Percentiles rank a stretch among this genome's conserved stretches.
Conservation (phyloP, 1,140 invertebrate species). For the Littorina saxatilis region DNA sequence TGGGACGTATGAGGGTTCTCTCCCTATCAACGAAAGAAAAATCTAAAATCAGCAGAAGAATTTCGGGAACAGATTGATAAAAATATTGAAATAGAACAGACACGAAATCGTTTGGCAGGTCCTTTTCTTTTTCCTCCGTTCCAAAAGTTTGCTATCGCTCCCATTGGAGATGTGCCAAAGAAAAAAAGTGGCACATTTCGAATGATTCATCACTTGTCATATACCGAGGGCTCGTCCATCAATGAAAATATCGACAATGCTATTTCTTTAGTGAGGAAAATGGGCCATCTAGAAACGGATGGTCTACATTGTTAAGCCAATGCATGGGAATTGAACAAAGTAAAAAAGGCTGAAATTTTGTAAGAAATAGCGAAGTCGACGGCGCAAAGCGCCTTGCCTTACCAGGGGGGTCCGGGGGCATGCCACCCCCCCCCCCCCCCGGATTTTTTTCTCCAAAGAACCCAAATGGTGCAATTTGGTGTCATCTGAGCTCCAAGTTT, state of each 20-base stretch:
- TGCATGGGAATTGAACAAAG: too few species aligned
- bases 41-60: background rate
- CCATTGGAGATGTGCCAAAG: background rate
- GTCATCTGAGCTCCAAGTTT: too few species aligned
- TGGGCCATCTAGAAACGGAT: too few species aligned
- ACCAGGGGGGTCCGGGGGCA: too few species aligned
- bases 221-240: constrained; percentile 39
- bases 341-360: too few species aligned
- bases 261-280: constrained; percentile 10
- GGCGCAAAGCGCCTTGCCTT: too few species aligned
- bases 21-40: background rate
- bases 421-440: too few species aligned
- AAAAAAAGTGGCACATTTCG: constrained; percentile 35
- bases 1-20: background rate
- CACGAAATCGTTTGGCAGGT: background rate
- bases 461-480: too few species aligned
- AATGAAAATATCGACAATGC: constrained; percentile 42
- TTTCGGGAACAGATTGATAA: background rate
- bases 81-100: background rate
- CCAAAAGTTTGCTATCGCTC: background rate
- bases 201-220: constrained; percentile 46
- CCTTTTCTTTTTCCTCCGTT: background rate
- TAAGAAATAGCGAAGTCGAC: too few species aligned
- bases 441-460: too few species aligned
- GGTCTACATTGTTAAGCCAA: too few species aligned